A percentile compares a stretch with the other conserved stretches of the same genome.
phyloP scores from a whole-genome alignment of 2,113 vertebrate genomes.

The Poeciliopsis turrubarensis region DNA sequence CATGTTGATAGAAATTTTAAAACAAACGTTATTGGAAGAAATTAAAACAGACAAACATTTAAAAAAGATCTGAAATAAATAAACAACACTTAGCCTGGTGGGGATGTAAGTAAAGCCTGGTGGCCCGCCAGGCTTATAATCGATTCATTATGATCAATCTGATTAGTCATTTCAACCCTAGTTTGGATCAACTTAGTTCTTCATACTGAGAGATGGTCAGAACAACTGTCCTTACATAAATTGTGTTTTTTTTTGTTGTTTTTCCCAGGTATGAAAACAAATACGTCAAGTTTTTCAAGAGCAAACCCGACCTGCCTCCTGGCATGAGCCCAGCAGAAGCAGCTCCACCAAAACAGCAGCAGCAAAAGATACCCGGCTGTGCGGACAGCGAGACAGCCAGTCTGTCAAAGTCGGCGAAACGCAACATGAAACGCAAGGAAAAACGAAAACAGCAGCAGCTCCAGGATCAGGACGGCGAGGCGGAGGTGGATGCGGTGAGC shows the following conservation, averaged over 20 bases:
- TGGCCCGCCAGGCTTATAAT: no score
- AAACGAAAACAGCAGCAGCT: constrained; percentile 90
- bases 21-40: no score
- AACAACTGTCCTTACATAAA: not conserved
- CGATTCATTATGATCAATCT: no score
- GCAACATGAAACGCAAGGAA: constrained; percentile 94
- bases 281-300: constrained; percentile 96
- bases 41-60: no score
- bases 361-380: constrained; percentile 68
- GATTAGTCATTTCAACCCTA: no score
- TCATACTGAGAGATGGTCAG: no score
- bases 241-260: constrained; percentile 3
- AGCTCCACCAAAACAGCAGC: constrained; percentile 47
- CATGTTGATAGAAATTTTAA: no score
- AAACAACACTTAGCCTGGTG: no score
- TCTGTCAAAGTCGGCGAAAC: constrained; percentile 90
- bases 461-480: constrained; percentile 42
- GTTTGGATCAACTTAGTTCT: no score
- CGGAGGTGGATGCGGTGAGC: constrained; percentile 75
- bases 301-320: constrained; percentile 92
- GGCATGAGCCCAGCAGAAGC: constrained; percentile 83
- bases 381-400: constrained; percentile 60
- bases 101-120: no score
- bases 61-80: no score
- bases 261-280: constrained; percentile 93